Conservation (phyloP, 2,113 vertebrate genomes). For the Origma solitaria region DNA sequence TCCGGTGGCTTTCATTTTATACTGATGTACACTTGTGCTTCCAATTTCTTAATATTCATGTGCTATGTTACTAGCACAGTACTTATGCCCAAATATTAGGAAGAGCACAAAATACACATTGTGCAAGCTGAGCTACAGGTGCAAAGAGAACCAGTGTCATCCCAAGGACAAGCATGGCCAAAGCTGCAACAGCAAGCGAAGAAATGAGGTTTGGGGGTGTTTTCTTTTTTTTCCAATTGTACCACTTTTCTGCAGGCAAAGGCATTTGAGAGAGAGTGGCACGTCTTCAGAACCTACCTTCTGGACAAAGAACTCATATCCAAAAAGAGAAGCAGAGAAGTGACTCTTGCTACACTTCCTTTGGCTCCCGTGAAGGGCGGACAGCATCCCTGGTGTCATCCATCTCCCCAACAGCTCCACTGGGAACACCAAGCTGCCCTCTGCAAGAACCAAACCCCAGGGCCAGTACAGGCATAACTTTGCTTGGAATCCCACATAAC, state of each 20-base stretch:
- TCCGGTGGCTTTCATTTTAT: neutral
- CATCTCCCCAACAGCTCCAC: neutral
- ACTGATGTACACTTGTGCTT: neutral
- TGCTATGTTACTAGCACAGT: neutral
- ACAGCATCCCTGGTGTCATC: neutral
- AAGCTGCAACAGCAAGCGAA: neutral
- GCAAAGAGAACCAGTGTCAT: neutral
- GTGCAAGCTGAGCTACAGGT: neutral
- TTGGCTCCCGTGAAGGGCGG: accelerated
- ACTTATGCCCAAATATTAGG: neutral
- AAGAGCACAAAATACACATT: neutral
- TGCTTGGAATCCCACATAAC: neutral
- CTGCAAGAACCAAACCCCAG: neutral
- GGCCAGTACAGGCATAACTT: accelerated
- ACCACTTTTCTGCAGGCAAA: neutral
- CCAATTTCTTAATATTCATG: neutral
- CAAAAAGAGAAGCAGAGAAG: neutral
- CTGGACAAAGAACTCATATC: neutral
- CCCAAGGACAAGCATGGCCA: neutral
- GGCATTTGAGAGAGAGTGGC: neutral
- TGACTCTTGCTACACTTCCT: neutral
- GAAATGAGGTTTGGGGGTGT: neutral
- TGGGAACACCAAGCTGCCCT: accelerated
- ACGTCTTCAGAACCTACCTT: neutral
- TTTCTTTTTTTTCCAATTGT: neutral